Evolutionary conservation across 2,888 invertebrate genomes (phyloP), one percentile per base, ranked within the genome.

Genomic region (Noctua comes): DNA sequence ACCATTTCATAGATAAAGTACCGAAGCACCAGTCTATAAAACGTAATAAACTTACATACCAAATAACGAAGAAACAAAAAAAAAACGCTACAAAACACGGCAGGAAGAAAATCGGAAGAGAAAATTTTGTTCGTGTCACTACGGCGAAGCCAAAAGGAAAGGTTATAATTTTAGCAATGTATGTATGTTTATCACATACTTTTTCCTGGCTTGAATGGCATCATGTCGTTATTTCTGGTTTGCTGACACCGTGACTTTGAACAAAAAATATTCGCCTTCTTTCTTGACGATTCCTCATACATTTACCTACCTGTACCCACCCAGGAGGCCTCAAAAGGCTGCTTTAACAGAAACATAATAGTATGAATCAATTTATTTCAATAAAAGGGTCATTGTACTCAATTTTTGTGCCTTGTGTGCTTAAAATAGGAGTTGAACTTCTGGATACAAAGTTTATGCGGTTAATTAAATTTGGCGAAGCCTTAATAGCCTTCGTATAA

Each of bases 401-500:
- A 18, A 0, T 31, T 0, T 31, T 1, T 62, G 21, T 36, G 64
- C 31, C 5, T 21, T 64, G 0, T 11, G 10, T 64, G 64, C 21
- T 21, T 21, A 21, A 64, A 21, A 36, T 10, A 36, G 0, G 21
- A 48, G 21, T 64, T 57, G 46, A 36, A 59, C 72, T 82, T 83
- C 83, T 82, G 65, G 0, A 4, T 27, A 11, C 1, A 11, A 16
- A 31, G 10, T 70, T 16, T 11, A 24, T 68, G 46, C 21, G 27
- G 62, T 70, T 65, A 76, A 77, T 84, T 68, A 72, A 71, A 16
- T 64, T 57, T 73, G 46, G 46, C 27, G 65, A 83, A 83, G 76
- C 31, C 27, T 79, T 71, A 64, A 74, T 76, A 73, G 79, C 21
- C 36, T 70, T 57, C 24, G 66, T 73, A 51, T 83, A 83, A 86